Conservation (phyloP, 2,113 vertebrate species). For the Tretioscincus oriximinensis region DNA sequence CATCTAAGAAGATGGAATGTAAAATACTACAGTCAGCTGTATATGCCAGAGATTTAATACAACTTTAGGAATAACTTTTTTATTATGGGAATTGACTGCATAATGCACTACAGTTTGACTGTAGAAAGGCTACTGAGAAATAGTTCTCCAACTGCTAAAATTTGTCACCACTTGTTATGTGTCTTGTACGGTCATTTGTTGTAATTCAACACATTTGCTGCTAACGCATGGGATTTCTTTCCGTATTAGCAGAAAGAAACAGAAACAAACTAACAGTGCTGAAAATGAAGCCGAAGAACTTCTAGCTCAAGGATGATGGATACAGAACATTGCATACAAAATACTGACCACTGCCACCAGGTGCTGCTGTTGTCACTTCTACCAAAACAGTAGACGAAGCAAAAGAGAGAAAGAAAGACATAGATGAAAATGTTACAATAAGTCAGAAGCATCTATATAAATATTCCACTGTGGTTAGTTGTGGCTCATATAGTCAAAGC, state of each 20-base stretch:
- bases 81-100: neutral
- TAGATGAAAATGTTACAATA: conserved; percentile 47
- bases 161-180: conserved; percentile 34
- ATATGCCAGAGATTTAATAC: neutral
- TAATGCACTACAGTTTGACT: conserved; percentile 10
- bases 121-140: neutral
- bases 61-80: neutral
- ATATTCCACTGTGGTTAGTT: conserved; percentile 34
- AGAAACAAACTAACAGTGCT: neutral
- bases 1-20: neutral
- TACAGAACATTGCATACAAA: conserved; percentile 39
- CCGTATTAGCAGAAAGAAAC: neutral
- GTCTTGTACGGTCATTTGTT: conserved; percentile 36
- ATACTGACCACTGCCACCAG: conserved; percentile 69
- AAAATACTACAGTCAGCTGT: neutral
- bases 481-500: conserved; percentile 20
- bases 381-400: conserved; percentile 27
- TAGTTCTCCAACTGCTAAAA: neutral
- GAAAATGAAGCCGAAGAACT: neutral
- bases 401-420: conserved; percentile 29
- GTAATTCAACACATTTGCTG: neutral
- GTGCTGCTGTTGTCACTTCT: conserved; percentile 72
- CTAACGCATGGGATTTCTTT: neutral
- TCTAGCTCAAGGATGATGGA: conserved; percentile 5
- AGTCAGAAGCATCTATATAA: neutral